Conservation (phyloP, 2,888 invertebrate genomes). For the Pandemis cinnamomeana region DNA sequence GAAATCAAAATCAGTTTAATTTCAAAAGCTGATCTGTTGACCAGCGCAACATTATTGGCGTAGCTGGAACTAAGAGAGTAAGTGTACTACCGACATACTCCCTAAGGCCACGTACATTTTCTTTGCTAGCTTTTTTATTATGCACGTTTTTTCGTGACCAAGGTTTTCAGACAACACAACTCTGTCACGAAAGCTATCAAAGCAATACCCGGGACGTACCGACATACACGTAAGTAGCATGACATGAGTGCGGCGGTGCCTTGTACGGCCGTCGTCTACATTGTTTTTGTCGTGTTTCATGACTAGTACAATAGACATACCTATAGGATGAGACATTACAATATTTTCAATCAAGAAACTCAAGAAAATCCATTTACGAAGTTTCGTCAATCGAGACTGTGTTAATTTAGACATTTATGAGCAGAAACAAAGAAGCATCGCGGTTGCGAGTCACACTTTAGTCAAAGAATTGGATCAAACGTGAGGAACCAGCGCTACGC, state of each 20-base stretch:
- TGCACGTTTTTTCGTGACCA: slow-evolving; percentile 9
- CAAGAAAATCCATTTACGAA: neutral
- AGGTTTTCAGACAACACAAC: neutral
- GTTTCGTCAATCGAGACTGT: neutral
- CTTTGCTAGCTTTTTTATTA: neutral
- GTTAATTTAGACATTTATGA: neutral
- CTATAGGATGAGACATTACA: neutral
- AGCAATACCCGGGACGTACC: neutral
- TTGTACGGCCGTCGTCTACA: slow-evolving; percentile 14
- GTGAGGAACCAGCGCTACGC: slow-evolving; percentile 11
- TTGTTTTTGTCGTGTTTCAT: neutral
- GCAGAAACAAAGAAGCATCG: slow-evolving; percentile 18
- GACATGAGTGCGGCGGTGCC: slow-evolving; percentile 7
- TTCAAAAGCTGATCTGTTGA: too few species aligned
- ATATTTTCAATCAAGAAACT: neutral
- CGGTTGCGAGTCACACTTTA: slow-evolving; percentile 21
- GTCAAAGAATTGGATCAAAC: slow-evolving; percentile 37
- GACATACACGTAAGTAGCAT: neutral
- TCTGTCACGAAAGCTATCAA: slow-evolving; percentile 19
- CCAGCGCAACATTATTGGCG: neutral
- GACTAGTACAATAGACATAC: neutral
- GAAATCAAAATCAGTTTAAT: too few species aligned
- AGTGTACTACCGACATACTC: neutral
- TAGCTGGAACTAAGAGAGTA: neutral
- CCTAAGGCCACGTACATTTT: neutral